Evolutionary conservation across 2,797 vertebrate genomes (phyloP).

Genomic region (Eurystomus glaucurus): DNA sequence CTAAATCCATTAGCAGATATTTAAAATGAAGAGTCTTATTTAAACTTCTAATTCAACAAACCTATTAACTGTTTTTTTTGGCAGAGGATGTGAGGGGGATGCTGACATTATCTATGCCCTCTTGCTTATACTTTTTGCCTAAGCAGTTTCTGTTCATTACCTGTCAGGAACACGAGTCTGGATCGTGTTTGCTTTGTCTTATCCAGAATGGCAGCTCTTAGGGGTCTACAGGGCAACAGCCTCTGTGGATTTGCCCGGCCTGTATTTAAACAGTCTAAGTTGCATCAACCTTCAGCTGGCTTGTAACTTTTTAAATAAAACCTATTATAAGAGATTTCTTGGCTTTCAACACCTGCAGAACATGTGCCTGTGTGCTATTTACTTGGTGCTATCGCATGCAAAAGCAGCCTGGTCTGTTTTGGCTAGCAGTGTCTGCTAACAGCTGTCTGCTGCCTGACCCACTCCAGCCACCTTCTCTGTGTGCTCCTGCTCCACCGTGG

Average conservation of each 20-base stretch:
- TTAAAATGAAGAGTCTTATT: slow-evolving; percentile 10
- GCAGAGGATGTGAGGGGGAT: background rate
- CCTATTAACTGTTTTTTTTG: background rate
- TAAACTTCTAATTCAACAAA: slow-evolving; percentile 27
- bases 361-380: fast-evolving
- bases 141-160: background rate
- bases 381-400: fast-evolving
- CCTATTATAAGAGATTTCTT: background rate
- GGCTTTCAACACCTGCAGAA: background rate
- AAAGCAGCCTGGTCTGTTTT: fast-evolving
- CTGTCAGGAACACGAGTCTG: background rate
- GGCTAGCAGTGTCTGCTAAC: background rate
- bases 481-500: fast-evolving
- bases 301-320: background rate
- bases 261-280: fast-evolving
- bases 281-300: fast-evolving
- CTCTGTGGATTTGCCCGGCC: background rate
- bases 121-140: background rate
- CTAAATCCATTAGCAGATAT: background rate
- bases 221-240: background rate
- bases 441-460: background rate
- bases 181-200: background rate
- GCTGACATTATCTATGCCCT: background rate
- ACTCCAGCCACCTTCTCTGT: fast-evolving
- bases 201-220: background rate